Evolutionary conservation across 2,797 vertebrate genomes (phyloP).

Genomic region (Melanotaenia boesemani): DNA sequence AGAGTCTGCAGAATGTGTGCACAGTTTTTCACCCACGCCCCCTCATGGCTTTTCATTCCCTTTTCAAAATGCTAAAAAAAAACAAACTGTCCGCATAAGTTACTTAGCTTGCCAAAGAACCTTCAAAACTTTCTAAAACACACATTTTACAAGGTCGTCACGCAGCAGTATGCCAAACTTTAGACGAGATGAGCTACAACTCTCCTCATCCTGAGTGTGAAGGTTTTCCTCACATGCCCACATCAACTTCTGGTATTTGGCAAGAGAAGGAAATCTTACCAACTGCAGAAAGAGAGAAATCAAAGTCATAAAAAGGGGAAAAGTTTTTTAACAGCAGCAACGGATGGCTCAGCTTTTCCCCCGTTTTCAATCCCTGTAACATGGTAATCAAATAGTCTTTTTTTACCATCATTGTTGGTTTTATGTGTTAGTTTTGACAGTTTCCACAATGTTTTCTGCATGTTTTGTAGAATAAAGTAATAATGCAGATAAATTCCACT

Average conservation of each 20-base stretch:
- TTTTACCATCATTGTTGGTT: no score
- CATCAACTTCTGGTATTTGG: conserved; percentile 12
- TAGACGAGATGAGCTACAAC: background rate
- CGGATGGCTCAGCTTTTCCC: background rate
- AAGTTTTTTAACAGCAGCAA: background rate
- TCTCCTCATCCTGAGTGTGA: conserved; percentile 15
- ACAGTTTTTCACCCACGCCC: conserved; percentile 62
- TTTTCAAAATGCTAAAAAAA: conserved; percentile 27
- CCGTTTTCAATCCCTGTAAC: background rate
- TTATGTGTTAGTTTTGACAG: no score
- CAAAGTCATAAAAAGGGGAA: background rate
- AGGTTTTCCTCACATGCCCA: conserved; percentile 12
- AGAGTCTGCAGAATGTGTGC: conserved; percentile 66
- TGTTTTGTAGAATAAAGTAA: no score
- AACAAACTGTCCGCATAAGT: conserved; percentile 23
- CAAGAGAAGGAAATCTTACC: conserved; percentile 6
- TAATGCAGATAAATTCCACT: no score
- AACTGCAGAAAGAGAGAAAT: conserved; percentile 18
- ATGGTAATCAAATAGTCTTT: no score
- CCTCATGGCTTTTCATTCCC: conserved; percentile 58
- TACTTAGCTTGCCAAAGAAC: conserved; percentile 17
- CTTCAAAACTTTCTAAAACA: conserved; percentile 16
- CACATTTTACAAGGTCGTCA: conserved; percentile 18
- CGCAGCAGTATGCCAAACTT: background rate
- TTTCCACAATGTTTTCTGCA: no score